phyloP scores from a whole-genome alignment of 1,140 invertebrate species.

The Microvelia longipes region DNA sequence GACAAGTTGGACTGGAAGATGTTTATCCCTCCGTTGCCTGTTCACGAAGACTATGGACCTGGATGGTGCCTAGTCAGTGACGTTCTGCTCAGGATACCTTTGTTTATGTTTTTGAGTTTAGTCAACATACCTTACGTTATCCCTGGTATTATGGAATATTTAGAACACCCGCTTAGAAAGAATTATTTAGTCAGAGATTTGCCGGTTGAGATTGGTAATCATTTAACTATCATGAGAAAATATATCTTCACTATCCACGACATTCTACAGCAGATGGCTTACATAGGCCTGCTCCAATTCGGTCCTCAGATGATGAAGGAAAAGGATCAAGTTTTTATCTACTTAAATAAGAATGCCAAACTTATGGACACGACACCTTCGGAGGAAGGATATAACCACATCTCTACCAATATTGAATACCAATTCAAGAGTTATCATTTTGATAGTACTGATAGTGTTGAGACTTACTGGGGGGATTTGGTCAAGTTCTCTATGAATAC shows the following conservation, averaged over 20 bases:
- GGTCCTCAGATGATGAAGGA: slow-evolving; percentile 47
- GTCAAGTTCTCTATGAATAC: slow-evolving; percentile 51
- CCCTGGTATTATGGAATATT: slow-evolving; percentile 40
- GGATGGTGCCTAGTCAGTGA: slow-evolving; percentile 65
- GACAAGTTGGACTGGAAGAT: slow-evolving; percentile 49
- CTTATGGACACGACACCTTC: slow-evolving; percentile 51
- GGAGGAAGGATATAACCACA: slow-evolving; percentile 42
- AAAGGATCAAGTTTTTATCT: slow-evolving; percentile 54
- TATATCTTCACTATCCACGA: slow-evolving; percentile 42
- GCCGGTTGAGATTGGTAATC: slow-evolving; percentile 34
- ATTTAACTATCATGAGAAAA: slow-evolving; percentile 40
- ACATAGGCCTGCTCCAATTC: slow-evolving; percentile 54
- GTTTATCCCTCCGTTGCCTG: slow-evolving; percentile 52
- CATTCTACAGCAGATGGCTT: slow-evolving; percentile 39
- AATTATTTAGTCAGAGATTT: slow-evolving; percentile 44
- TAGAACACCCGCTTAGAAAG: slow-evolving; percentile 50
- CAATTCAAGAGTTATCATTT: slow-evolving; percentile 39
- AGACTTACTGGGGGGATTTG: slow-evolving; percentile 58
- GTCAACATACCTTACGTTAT: slow-evolving; percentile 42
- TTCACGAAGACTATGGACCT: slow-evolving; percentile 39
- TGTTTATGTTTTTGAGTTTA: slow-evolving; percentile 52
- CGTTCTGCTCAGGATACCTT: slow-evolving; percentile 49
- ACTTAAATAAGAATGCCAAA: slow-evolving; percentile 43
- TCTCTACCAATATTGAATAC: slow-evolving; percentile 41
- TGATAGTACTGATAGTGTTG: slow-evolving; percentile 36